phyloP scores from a whole-genome alignment of 1,140 invertebrate species.

The Brachionus rotundiformis region DNA sequence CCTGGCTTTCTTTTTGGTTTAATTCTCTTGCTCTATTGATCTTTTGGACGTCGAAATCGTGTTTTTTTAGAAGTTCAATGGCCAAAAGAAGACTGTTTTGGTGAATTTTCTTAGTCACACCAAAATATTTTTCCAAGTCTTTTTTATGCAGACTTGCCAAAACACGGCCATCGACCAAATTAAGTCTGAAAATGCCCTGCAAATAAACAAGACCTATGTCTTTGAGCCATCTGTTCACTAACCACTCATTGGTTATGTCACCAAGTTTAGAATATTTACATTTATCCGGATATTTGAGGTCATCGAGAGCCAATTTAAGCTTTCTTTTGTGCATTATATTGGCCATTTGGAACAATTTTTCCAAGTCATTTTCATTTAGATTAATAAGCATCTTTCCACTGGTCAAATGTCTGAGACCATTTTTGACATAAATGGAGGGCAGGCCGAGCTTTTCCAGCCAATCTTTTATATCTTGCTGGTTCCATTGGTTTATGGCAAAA shows the following conservation, averaged over 20 bases:
- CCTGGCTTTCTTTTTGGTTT: slow-evolving; percentile 19
- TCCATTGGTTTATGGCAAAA: neutral
- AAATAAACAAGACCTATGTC: slow-evolving; percentile 29
- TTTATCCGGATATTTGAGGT: slow-evolving; percentile 40
- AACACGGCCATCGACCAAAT: slow-evolving; percentile 46
- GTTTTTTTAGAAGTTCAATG: slow-evolving; percentile 3
- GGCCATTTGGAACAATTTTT: slow-evolving; percentile 39
- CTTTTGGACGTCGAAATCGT: slow-evolving; percentile 40
- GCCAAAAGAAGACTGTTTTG: slow-evolving; percentile 25
- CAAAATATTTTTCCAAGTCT: slow-evolving; percentile 48
- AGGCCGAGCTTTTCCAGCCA: slow-evolving; percentile 41
- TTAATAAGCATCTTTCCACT: slow-evolving; percentile 23
- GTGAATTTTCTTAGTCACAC: slow-evolving; percentile 9
- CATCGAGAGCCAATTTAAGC: slow-evolving; percentile 23
- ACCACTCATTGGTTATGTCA: slow-evolving; percentile 44
- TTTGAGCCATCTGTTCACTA: slow-evolving; percentile 30
- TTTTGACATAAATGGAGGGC: slow-evolving; percentile 10
- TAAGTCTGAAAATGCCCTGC: slow-evolving; percentile 27
- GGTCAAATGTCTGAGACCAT: slow-evolving; percentile 3
- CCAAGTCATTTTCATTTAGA: slow-evolving; percentile 26
- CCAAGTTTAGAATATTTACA: slow-evolving; percentile 29
- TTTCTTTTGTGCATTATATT: slow-evolving; percentile 43
- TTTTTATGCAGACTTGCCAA: slow-evolving; percentile 40
- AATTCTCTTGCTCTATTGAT: neutral
- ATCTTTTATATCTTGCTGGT: neutral